These are phyloP conservation scores for Euglossa dilemma DNA, from an alignment of 1,140 invertebrate species.

Conservation along the genomic window DNA sequence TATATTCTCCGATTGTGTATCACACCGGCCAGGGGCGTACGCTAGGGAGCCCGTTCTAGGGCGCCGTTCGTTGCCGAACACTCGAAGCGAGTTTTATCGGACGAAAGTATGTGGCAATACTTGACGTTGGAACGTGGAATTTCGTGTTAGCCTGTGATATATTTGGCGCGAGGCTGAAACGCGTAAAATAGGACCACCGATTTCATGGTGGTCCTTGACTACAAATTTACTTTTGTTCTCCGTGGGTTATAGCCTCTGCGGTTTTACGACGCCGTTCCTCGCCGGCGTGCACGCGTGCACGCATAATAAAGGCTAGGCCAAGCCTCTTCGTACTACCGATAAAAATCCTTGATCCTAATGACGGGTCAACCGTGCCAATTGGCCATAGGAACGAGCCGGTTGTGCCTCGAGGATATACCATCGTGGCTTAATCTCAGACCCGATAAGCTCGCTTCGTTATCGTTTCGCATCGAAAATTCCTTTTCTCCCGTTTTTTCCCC, in stretches of 20 bases:
- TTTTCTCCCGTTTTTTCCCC: too few relatives aligned
- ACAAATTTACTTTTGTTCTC: slow-evolving; percentile 47
- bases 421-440: slow-evolving; percentile 19
- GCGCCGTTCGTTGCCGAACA: neutral
- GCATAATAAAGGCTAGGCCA: slow-evolving; percentile 59
- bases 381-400: slow-evolving; percentile 62
- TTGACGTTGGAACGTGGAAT: slow-evolving; percentile 14
- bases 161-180: slow-evolving; percentile 45
- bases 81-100: neutral
- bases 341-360: slow-evolving; percentile 79
- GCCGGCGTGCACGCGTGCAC: slow-evolving; percentile 25
- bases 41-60: slow-evolving; percentile 11
- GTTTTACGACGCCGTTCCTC: slow-evolving; percentile 3
- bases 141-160: slow-evolving; percentile 7
- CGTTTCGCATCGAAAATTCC: neutral
- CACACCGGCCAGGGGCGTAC: slow-evolving; percentile 49
- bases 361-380: slow-evolving; percentile 77
- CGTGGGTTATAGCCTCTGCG: neutral
- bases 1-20: slow-evolving; percentile 61
- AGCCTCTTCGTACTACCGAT: slow-evolving; percentile 34
- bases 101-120: neutral
- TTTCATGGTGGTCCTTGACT: slow-evolving; percentile 42
- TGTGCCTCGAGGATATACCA: slow-evolving; percentile 48
- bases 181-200: slow-evolving; percentile 28
- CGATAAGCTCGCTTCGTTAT: slow-evolving; percentile 49